phyloP scores from a whole-genome alignment of 23 tunicate species.

The Styela clava region DNA sequence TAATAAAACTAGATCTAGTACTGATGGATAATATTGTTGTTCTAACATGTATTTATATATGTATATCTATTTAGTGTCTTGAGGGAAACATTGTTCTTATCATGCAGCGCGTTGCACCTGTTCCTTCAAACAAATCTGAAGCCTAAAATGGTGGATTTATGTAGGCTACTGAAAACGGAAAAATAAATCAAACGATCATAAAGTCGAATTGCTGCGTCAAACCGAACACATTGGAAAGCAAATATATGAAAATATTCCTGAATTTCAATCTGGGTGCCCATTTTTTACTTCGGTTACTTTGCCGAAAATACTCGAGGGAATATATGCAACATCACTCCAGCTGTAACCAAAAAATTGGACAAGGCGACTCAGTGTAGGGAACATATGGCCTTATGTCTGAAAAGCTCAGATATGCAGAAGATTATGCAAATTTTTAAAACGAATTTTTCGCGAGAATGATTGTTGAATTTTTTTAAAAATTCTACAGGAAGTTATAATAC shows the following conservation, averaged over 20 bases:
- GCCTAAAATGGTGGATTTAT: conserved; percentile 41
- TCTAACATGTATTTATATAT: no score
- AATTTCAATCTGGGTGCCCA: background rate
- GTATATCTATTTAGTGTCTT: conserved; percentile 40
- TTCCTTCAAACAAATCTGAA: conserved; percentile 68
- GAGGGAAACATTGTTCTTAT: conserved; percentile 48
- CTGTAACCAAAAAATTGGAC: background rate
- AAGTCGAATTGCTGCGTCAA: background rate
- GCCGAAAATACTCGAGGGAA: background rate
- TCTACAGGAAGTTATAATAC: no score
- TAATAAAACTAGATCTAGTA: no score
- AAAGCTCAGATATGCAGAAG: no score
- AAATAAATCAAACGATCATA: background rate
- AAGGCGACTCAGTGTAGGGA: background rate
- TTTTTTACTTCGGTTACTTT: conserved; percentile 4
- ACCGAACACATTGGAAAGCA: no score
- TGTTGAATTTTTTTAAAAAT: no score
- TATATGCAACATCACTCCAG: background rate
- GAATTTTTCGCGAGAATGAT: no score
- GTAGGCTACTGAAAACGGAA: conserved; percentile 38
- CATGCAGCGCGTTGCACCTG: conserved; percentile 53
- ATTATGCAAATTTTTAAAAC: no score
- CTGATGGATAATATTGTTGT: no score
- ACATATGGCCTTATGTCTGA: no score
- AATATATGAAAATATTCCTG: background rate